phyloP scores from a whole-genome alignment of 2,113 vertebrate genomes.

The Nettapus auritus region DNA sequence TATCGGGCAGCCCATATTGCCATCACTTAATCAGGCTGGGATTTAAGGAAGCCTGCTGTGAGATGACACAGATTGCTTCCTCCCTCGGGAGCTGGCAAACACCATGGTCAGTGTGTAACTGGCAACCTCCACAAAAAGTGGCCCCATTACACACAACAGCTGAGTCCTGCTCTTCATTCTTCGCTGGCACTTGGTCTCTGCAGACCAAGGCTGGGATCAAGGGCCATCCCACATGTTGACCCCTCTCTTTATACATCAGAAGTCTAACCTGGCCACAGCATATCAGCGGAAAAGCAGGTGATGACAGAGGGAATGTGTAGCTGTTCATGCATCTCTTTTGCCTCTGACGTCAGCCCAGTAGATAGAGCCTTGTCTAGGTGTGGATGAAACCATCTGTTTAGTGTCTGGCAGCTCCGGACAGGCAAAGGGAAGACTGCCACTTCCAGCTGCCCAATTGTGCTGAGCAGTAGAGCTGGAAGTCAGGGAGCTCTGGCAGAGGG shows the following conservation, averaged over 20 bases:
- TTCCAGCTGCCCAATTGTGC: background rate
- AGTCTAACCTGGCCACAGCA: background rate
- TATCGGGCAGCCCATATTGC: constrained; percentile 36
- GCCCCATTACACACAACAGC: background rate
- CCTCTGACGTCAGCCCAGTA: background rate
- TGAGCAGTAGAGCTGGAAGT: background rate
- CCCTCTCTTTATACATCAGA: background rate
- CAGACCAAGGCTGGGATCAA: background rate
- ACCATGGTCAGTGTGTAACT: background rate
- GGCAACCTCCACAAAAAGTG: background rate
- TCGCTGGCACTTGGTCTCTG: accelerated
- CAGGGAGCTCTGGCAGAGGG: accelerated
- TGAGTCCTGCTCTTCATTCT: background rate
- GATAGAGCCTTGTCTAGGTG: background rate
- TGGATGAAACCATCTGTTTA: constrained; percentile 40
- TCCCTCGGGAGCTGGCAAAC: background rate
- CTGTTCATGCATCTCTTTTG: background rate
- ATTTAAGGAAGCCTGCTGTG: constrained; percentile 47
- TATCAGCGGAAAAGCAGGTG: background rate
- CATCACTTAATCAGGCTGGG: constrained; percentile 35
- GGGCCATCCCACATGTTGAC: background rate
- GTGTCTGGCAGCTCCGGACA: constrained; percentile 33
- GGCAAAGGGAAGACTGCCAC: background rate
- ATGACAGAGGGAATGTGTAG: background rate
- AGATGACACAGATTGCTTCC: constrained; percentile 60